A percentile compares a stretch with the other conserved stretches of the same genome.
phyloP scores from a whole-genome alignment of 1,140 invertebrate genomes.

The Rhagoletis zephyria region DNA sequence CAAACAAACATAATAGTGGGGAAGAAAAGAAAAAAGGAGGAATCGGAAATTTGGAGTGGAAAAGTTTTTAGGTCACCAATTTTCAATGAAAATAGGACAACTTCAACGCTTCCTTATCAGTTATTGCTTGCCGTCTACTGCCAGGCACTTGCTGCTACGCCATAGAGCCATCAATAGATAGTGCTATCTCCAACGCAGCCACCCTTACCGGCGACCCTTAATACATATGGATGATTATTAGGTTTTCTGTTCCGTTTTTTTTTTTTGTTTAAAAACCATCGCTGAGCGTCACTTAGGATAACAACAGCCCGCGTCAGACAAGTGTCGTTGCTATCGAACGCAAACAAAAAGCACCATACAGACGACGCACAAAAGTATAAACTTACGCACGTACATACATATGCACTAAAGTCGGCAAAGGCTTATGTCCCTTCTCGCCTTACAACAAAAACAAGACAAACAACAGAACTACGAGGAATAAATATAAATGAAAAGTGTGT shows the following conservation, averaged over 20 bases:
- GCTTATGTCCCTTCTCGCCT: slow-evolving; percentile 6
- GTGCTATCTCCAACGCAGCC: not conserved
- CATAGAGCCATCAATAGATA: not conserved
- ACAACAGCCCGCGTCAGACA: not conserved
- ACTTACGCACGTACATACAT: not conserved
- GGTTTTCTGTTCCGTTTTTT: not conserved
- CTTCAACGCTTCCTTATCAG: not conserved
- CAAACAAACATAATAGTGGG: not conserved
- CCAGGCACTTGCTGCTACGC: not conserved
- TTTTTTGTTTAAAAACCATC: not conserved
- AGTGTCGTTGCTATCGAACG: slow-evolving; percentile 16
- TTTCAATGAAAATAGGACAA: not conserved
- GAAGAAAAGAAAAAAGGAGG: not conserved
- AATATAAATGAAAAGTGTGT: slow-evolving; percentile 3
- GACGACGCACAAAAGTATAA: not conserved
- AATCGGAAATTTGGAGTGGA: not conserved
- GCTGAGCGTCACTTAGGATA: not conserved
- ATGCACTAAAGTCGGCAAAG: not conserved
- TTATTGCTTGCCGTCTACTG: not conserved
- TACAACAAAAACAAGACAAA: slow-evolving; percentile 19
- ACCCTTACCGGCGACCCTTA: not conserved
- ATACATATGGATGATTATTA: not conserved
- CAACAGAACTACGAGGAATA: no score
- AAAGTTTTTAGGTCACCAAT: not conserved
- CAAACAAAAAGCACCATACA: not conserved